A percentile compares a stretch with the other conserved stretches of the same genome.
Conservation (phyloP, 2,888 invertebrate genomes). For the Rhagonycha lutea region DNA sequence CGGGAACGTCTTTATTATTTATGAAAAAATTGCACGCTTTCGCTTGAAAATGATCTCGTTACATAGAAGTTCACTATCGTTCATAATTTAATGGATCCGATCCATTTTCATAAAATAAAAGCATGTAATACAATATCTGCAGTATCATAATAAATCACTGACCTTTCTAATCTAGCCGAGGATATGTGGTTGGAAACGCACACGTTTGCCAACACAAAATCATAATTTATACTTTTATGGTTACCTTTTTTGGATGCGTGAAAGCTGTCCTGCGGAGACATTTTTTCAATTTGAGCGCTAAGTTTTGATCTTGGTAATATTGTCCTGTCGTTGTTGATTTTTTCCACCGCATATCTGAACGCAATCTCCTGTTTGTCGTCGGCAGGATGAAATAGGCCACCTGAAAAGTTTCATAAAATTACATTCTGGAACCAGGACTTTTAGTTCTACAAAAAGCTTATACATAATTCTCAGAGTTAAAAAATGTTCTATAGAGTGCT, state of each 20-base stretch:
- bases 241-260: slow-evolving; percentile 91
- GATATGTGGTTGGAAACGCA: neutral
- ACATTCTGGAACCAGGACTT: neutral
- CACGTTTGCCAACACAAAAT: slow-evolving; percentile 19
- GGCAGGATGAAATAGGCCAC: slow-evolving; percentile 85
- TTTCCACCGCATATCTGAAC: slow-evolving; percentile 89
- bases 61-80: neutral
- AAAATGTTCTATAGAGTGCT: slow-evolving; percentile 30
- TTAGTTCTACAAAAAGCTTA: neutral
- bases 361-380: slow-evolving; percentile 89
- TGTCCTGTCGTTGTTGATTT: slow-evolving; percentile 82
- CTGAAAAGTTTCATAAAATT: slow-evolving; percentile 57
- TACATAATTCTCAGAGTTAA: neutral
- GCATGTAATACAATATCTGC: slow-evolving; percentile 17
- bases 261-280: slow-evolving; percentile 91
- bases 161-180: slow-evolving; percentile 12
- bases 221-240: slow-evolving; percentile 17
- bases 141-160: slow-evolving; percentile 21
- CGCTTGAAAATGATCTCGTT: neutral
- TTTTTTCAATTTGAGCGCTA: slow-evolving; percentile 85
- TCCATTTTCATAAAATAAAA: slow-evolving; percentile 18
- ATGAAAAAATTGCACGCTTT: neutral
- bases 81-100: slow-evolving; percentile 10
- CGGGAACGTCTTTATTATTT: neutral
- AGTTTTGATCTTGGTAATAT: slow-evolving; percentile 85